A percentile compares a stretch with the other conserved stretches of the same genome.
phyloP scores from a whole-genome alignment of 2,113 vertebrate species.

The Glaucomys volans region DNA sequence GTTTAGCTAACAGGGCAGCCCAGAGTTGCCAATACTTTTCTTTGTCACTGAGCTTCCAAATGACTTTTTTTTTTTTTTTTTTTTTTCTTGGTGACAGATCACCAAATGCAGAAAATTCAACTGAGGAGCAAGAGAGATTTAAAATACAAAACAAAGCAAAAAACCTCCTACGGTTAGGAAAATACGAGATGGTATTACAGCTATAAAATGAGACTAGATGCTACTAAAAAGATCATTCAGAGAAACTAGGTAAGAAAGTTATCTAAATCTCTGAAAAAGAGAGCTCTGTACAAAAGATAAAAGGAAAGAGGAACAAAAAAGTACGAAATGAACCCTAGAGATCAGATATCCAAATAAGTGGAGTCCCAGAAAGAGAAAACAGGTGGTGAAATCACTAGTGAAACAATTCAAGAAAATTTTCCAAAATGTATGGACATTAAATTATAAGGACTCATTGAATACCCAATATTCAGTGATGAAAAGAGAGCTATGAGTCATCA shows the following conservation, averaged over 20 bases:
- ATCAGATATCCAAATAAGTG: neutral
- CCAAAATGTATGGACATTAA: neutral
- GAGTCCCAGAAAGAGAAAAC: neutral
- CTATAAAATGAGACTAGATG: neutral
- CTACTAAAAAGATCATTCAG: neutral
- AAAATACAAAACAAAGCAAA: neutral
- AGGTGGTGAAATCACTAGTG: neutral
- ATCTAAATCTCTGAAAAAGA: conserved; percentile 16
- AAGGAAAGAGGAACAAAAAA: neutral
- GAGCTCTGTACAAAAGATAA: neutral
- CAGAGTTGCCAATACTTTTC: neutral
- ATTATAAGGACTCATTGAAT: neutral
- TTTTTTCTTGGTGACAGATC: neutral
- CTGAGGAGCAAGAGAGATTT: neutral
- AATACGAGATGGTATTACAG: neutral
- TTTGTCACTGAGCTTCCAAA: neutral
- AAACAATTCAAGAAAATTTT: neutral
- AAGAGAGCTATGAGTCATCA: neutral
- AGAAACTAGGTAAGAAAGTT: neutral
- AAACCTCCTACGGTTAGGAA: neutral
- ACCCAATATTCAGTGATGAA: neutral
- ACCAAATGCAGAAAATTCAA: neutral
- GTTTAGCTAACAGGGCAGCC: neutral
- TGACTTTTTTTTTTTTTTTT: neutral
- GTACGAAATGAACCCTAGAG: neutral